These are phyloP conservation scores for Himalopsyche tibetana DNA, from an alignment of 2,888 invertebrate genomes.

Conservation along the genomic window DNA sequence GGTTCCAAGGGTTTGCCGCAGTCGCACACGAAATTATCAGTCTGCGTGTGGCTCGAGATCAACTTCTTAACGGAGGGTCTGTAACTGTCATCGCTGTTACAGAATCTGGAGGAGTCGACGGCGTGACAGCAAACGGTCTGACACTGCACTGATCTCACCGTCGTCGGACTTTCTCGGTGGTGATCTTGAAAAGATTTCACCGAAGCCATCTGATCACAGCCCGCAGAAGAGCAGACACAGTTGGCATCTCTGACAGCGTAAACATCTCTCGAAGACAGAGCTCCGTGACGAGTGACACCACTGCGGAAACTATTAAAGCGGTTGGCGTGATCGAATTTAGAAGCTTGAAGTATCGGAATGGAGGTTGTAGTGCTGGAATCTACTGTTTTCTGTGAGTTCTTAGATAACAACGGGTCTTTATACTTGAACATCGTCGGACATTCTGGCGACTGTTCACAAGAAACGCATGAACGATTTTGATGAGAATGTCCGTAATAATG, in stretches of 20 bases:
- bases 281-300: conserved; percentile 71
- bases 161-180: conserved; percentile 66
- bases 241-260: conserved; percentile 57
- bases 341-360: conserved; percentile 75
- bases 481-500: conserved; percentile 39
- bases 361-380: conserved; percentile 70
- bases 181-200: conserved; percentile 44
- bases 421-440: conserved; percentile 29
- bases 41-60: conserved; percentile 70
- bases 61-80: conserved; percentile 64
- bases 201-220: conserved; percentile 62
- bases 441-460: background rate
- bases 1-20: conserved; percentile 68
- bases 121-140: conserved; percentile 39
- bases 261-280: conserved; percentile 68
- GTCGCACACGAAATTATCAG: conserved; percentile 71
- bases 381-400: conserved; percentile 35
- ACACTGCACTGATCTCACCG: background rate
- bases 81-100: conserved; percentile 69
- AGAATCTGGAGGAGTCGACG: conserved; percentile 48
- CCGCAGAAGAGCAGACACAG: conserved; percentile 53
- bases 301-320: conserved; percentile 69
- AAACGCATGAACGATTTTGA: background rate
- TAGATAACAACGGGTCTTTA: background rate
- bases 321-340: conserved; percentile 72